A percentile compares a stretch with the other conserved stretches of the same genome.
phyloP scores from a whole-genome alignment of 2,888 invertebrate genomes.

The Cantharis rufa region DNA sequence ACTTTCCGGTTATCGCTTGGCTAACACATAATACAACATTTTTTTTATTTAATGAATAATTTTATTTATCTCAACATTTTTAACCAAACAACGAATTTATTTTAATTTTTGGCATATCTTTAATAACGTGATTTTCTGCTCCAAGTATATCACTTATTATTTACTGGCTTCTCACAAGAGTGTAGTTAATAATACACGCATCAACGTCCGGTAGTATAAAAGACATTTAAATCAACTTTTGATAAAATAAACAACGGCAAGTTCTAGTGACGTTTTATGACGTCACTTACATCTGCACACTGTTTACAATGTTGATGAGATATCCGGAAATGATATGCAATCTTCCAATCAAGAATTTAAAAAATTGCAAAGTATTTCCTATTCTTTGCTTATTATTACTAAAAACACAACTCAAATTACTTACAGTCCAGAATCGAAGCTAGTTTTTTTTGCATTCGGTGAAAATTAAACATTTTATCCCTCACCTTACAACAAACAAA shows the following conservation, averaged over 20 bases:
- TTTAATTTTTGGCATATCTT: constrained; percentile 12
- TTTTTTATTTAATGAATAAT: constrained; percentile 19
- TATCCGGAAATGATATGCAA: constrained; percentile 39
- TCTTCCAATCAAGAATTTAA: constrained; percentile 35
- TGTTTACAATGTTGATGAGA: constrained; percentile 34
- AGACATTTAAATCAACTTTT: constrained; percentile 27
- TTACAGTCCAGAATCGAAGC: too few species aligned
- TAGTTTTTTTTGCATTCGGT: too few species aligned
- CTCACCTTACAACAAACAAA: too few species aligned
- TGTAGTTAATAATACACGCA: constrained; percentile 6
- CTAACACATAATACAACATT: constrained; percentile 20
- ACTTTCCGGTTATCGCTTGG: constrained; percentile 29
- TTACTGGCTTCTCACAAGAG: not conserved
- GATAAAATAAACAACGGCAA: constrained; percentile 25
- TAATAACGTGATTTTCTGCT: constrained; percentile 19
- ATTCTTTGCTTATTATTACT: not conserved
- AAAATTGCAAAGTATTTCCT: constrained; percentile 17
- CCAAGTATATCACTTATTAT: constrained; percentile 10
- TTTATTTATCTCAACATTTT: constrained; percentile 1
- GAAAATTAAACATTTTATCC: too few species aligned
- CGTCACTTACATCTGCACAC: constrained; percentile 38
- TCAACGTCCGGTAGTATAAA: constrained; percentile 11
- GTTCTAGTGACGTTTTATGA: constrained; percentile 37
- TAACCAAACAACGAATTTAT: constrained; percentile 14
- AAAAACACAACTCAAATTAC: not conserved